Conservation (phyloP, 2,797 vertebrate genomes). For the Sphaeramia orbicularis region DNA sequence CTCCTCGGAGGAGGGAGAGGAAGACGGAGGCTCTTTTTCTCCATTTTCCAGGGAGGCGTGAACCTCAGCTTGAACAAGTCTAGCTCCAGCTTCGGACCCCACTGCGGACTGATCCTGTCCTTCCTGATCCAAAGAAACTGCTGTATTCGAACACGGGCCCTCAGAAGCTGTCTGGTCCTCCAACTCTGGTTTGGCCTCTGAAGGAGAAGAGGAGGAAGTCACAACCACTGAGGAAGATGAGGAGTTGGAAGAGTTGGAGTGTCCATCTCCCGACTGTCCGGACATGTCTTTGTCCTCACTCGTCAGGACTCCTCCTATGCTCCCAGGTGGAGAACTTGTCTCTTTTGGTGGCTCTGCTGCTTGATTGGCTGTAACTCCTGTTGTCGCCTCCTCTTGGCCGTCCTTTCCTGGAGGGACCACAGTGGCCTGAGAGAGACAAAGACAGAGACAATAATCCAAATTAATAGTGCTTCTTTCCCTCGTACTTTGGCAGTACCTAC, state of each 20-base stretch:
- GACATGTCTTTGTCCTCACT: slow-evolving; percentile 49
- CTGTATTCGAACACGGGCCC: slow-evolving; percentile 63
- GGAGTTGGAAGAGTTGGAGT: slow-evolving; percentile 56
- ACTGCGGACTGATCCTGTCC: too few species aligned
- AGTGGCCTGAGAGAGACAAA: slow-evolving; percentile 44
- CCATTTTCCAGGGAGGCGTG: slow-evolving; percentile 89
- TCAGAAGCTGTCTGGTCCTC: slow-evolving; percentile 49
- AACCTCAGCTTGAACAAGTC: slow-evolving; percentile 87
- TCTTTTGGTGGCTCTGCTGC: slow-evolving; percentile 52
- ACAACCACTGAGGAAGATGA: slow-evolving; percentile 50
- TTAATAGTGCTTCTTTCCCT: neutral
- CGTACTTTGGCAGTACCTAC: too few species aligned
- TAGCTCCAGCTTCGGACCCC: slow-evolving; percentile 69
- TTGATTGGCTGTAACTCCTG: slow-evolving; percentile 12
- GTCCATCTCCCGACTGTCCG: slow-evolving; percentile 53
- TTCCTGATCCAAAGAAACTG: too few species aligned
- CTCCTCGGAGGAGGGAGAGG: slow-evolving; percentile 55
- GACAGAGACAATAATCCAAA: neutral
- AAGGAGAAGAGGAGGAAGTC: slow-evolving; percentile 52
- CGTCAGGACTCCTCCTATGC: slow-evolving; percentile 49
- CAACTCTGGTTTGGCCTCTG: slow-evolving; percentile 52
- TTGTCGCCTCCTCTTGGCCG: slow-evolving; percentile 60
- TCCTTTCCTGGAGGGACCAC: slow-evolving; percentile 54
- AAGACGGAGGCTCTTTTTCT: slow-evolving; percentile 58
- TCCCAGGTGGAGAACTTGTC: slow-evolving; percentile 22